These are phyloP conservation scores for Actenoides hombroni DNA, from an alignment of 2,113 vertebrate species.

Conservation along the genomic window DNA sequence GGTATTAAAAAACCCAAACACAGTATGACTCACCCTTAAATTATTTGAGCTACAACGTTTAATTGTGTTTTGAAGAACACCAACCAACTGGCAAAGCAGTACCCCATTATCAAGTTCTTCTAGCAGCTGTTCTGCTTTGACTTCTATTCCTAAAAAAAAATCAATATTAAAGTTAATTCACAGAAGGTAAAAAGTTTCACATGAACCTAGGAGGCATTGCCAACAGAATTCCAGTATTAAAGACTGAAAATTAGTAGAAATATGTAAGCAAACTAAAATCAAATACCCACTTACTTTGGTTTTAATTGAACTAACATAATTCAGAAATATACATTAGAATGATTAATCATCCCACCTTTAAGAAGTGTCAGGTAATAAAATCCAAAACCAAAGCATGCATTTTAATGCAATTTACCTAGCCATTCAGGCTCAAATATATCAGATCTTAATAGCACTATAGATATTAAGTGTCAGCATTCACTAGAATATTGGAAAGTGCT, in stretches of 20 bases:
- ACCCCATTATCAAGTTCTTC: conserved; percentile 84
- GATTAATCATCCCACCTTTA: neutral
- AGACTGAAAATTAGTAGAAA: neutral
- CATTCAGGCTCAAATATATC: neutral
- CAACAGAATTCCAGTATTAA: neutral
- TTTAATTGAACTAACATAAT: neutral
- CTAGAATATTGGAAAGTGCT: neutral
- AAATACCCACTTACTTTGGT: neutral
- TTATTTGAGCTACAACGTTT: conserved; percentile 76
- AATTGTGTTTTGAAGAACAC: conserved; percentile 85
- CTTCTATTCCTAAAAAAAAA: conserved; percentile 69
- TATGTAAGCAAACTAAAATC: neutral
- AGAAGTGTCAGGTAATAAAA: neutral
- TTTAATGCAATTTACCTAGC: neutral
- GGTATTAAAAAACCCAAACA: neutral
- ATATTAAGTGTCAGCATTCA: neutral
- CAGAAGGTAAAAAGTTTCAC: neutral
- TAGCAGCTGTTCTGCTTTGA: conserved; percentile 84
- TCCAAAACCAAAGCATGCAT: neutral
- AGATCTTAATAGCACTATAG: neutral
- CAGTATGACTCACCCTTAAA: conserved; percentile 75
- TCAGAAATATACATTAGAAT: neutral
- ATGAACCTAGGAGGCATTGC: neutral
- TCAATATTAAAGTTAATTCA: neutral
- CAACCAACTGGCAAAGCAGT: conserved; percentile 83